Evolutionary conservation across 2,113 vertebrate genomes (phyloP).

Genomic region (Callaeas wilsoni): DNA sequence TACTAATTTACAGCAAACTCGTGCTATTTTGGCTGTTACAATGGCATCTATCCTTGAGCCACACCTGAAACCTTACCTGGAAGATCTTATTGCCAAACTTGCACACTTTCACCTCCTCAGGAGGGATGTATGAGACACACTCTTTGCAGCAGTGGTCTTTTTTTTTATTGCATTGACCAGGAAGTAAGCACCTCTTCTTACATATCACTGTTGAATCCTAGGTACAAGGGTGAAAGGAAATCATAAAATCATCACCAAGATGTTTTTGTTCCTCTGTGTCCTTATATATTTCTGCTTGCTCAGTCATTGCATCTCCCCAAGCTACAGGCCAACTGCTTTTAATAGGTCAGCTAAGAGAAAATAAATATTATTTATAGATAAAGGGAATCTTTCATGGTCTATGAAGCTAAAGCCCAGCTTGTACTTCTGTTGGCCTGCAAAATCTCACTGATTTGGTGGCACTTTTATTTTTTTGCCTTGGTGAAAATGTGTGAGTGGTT

Average conservation of each 20-base stretch:
- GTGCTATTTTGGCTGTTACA: background rate
- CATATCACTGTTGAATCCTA: constrained; percentile 95
- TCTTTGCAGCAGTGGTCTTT: constrained; percentile 82
- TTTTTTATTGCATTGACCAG: constrained; percentile 74
- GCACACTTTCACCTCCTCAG: constrained; percentile 89
- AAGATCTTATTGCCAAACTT: constrained; percentile 91
- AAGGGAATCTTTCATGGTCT: background rate
- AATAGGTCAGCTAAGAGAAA: background rate
- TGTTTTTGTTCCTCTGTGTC: background rate
- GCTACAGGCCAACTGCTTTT: background rate
- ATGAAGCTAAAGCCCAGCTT: background rate
- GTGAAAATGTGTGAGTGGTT: background rate
- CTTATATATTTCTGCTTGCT: background rate
- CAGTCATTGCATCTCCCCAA: background rate
- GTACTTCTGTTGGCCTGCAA: background rate
- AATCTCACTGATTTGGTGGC: background rate
- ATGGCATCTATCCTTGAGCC: background rate
- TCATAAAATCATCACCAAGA: background rate
- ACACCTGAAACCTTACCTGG: constrained; percentile 73
- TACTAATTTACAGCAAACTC: background rate
- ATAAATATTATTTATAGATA: background rate
- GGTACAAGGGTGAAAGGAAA: background rate
- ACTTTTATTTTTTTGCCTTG: background rate
- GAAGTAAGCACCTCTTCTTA: constrained; percentile 80
- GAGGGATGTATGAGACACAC: constrained; percentile 81